Evolutionary conservation across 2,797 vertebrate species (phyloP).

Genomic region (Alcedo quadribrachys): DNA sequence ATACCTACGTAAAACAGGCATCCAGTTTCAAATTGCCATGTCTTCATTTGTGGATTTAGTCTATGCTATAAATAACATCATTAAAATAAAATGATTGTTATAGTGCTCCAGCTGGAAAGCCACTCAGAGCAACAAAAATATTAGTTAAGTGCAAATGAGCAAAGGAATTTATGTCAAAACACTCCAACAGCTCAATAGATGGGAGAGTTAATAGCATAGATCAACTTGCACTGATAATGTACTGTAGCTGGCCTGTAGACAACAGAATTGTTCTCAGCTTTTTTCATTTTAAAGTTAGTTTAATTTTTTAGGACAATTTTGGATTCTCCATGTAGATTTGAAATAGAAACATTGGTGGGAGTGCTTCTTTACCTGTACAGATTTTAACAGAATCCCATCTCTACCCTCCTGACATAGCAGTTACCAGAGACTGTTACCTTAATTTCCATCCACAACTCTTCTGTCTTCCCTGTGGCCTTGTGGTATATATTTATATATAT

Average conservation of each 20-base stretch:
- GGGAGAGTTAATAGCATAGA: background rate
- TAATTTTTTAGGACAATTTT: background rate
- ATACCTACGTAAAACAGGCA: background rate
- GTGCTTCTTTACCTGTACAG: background rate
- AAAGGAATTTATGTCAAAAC: background rate
- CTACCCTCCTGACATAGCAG: background rate
- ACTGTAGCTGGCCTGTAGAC: background rate
- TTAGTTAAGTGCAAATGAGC: background rate
- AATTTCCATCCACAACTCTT: background rate
- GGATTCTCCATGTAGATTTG: background rate
- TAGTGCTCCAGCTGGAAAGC: background rate
- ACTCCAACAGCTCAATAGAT: background rate
- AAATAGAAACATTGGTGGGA: background rate
- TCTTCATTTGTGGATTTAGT: constrained; percentile 16
- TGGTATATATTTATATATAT: background rate
- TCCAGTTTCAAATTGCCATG: background rate
- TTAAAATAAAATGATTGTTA: background rate
- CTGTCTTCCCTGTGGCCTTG: background rate
- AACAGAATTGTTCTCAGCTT: background rate
- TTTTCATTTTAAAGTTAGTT: background rate
- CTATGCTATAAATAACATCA: constrained; percentile 9
- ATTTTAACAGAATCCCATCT: background rate
- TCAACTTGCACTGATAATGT: background rate
- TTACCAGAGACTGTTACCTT: background rate
- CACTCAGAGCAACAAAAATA: background rate